Evolutionary conservation across 2,888 invertebrate species (phyloP).

Genomic region (Rotaria socialis): DNA sequence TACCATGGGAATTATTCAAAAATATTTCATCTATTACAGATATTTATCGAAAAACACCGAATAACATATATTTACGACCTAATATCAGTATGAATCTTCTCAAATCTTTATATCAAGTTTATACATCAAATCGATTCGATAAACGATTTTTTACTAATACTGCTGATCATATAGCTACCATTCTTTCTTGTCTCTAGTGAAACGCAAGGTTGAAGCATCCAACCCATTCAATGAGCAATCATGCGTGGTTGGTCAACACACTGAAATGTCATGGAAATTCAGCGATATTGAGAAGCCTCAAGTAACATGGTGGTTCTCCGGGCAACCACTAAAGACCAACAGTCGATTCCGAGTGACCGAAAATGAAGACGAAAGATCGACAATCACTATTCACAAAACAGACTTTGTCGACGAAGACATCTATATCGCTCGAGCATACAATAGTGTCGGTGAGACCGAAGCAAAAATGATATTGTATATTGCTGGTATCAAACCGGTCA

Average conservation of each 20-base stretch:
- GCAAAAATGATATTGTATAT: not conserved
- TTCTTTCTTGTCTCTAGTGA: not conserved
- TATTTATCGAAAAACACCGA: not conserved
- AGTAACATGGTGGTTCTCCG: not conserved
- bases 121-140: too few relatives aligned
- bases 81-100: not conserved
- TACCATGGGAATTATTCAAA: slow-evolving; percentile 22
- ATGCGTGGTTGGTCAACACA: not conserved
- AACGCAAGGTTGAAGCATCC: not conserved
- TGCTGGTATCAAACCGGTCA: not conserved
- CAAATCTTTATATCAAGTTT: not conserved
- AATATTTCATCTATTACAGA: not conserved
- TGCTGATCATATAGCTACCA: not conserved
- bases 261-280: not conserved
- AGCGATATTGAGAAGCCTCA: not conserved
- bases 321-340: not conserved
- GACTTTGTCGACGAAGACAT: not conserved
- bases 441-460: not conserved
- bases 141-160: not conserved
- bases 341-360: not conserved
- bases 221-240: not conserved
- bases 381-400: not conserved
- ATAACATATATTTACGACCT: not conserved
- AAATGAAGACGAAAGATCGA: not conserved
- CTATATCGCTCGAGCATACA: not conserved